These are phyloP conservation scores for Gymnarchus niloticus DNA, from an alignment of 2,113 vertebrate genomes.

Conservation along the genomic window DNA sequence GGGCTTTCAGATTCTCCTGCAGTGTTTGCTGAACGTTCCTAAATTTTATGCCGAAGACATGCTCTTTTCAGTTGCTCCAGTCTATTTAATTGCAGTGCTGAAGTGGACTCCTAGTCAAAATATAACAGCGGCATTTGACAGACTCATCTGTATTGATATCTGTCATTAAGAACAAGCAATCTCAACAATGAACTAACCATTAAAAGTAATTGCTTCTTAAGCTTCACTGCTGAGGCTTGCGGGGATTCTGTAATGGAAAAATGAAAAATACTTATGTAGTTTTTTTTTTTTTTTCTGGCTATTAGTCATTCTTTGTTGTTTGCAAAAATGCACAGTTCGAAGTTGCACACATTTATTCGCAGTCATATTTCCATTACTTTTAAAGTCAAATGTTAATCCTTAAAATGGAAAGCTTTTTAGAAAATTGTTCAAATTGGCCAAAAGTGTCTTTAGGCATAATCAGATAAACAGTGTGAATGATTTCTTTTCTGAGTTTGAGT, in stretches of 20 bases:
- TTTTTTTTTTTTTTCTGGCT: neutral
- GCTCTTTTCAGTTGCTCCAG: conserved; percentile 38
- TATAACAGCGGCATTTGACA: conserved; percentile 27
- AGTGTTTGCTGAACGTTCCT: conserved; percentile 42
- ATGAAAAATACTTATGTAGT: neutral
- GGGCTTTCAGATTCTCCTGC: conserved; percentile 41
- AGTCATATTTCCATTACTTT: neutral
- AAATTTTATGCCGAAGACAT: conserved; percentile 31
- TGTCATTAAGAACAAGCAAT: conserved; percentile 17
- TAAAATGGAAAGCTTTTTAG: too few species aligned
- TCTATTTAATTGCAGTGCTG: conserved; percentile 43
- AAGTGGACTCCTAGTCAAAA: conserved; percentile 44
- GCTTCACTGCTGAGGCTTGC: neutral
- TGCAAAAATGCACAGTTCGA: too few species aligned
- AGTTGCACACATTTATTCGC: too few species aligned
- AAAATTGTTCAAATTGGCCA: neutral
- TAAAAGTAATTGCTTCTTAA: conserved; percentile 15
- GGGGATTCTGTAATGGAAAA: conserved; percentile 4
- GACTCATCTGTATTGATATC: conserved; percentile 2
- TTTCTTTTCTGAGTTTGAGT: neutral
- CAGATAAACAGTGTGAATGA: neutral
- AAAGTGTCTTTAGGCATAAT: neutral
- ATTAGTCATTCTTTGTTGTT: neutral
- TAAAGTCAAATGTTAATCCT: neutral
- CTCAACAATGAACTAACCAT: neutral